These are phyloP conservation scores for Sebastes melanostomus DNA, from an alignment of 2,797 vertebrate genomes.

Conservation along the genomic window DNA sequence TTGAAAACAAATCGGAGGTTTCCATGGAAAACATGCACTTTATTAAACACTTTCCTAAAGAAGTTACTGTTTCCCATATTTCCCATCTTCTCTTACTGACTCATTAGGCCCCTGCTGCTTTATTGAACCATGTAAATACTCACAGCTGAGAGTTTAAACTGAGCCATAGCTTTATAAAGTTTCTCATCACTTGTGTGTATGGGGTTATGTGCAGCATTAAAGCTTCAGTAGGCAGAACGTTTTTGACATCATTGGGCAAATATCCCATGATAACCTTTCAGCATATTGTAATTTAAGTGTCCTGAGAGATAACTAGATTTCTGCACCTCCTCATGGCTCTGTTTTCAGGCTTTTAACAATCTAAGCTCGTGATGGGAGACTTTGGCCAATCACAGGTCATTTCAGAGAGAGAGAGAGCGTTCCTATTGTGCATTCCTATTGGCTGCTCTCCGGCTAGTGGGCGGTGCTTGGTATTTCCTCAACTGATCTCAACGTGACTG, in stretches of 20 bases:
- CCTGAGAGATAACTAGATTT: neutral
- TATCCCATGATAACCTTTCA: rapidly evolving
- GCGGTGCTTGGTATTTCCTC: too few species aligned
- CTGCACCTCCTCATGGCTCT: too few species aligned
- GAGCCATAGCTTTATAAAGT: slow-evolving; percentile 33
- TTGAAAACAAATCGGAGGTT: slow-evolving; percentile 19
- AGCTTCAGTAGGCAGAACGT: neutral
- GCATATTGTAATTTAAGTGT: too few species aligned
- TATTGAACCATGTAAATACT: slow-evolving; percentile 50
- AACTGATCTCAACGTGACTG: too few species aligned
- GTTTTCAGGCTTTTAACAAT: too few species aligned
- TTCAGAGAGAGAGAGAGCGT: too few species aligned
- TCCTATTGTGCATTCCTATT: too few species aligned
- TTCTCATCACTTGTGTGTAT: neutral
- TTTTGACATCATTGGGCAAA: too few species aligned
- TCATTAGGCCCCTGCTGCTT: slow-evolving; percentile 56
- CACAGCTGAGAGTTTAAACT: slow-evolving; percentile 49
- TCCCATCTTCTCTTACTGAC: slow-evolving; percentile 18
- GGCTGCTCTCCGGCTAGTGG: too few species aligned
- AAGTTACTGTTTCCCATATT: slow-evolving; percentile 18
- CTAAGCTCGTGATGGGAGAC: too few species aligned
- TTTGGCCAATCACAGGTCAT: too few species aligned
- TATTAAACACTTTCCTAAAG: slow-evolving; percentile 27
- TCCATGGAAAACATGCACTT: slow-evolving; percentile 31
- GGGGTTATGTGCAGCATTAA: neutral